These are phyloP conservation scores for Catostylus mosaicus DNA, from an alignment of 30 jellyfish, hydroid and myxozoan genomes.

Conservation along the genomic window DNA sequence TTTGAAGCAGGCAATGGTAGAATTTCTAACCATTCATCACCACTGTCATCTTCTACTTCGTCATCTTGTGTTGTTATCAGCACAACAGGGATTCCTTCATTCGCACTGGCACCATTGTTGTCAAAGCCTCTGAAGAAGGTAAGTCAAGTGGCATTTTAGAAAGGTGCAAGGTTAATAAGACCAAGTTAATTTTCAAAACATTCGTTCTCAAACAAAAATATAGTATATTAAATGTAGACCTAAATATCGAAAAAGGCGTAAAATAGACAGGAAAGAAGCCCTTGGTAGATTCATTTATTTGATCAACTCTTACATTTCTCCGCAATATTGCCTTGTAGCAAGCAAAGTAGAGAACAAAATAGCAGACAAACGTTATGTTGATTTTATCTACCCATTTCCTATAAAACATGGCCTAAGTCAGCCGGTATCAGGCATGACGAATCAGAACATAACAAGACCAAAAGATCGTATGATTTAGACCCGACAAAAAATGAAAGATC, in stretches of 20 bases:
- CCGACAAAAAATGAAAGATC: neutral
- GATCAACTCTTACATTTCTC: neutral
- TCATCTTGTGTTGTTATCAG: constrained; percentile 76
- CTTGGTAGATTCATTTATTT: too few species aligned
- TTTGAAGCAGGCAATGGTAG: constrained; percentile 92
- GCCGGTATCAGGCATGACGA: neutral
- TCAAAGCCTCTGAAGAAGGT: constrained; percentile 33
- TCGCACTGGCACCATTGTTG: constrained; percentile 33
- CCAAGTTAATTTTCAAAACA: neutral
- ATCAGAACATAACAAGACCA: neutral
- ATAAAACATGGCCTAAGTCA: neutral
- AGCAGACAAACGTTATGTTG: neutral
- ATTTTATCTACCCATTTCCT: neutral
- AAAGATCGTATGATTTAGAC: neutral
- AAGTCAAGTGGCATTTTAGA: neutral
- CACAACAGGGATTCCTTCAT: constrained; percentile 86
- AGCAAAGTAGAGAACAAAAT: neutral
- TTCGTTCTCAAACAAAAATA: neutral
- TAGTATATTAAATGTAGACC: neutral
- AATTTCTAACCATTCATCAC: constrained; percentile 67
- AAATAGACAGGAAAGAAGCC: neutral
- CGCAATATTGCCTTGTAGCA: too few species aligned
- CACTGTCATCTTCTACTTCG: constrained; percentile 57
- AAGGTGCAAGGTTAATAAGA: neutral
- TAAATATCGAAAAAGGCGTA: neutral